phyloP scores from a whole-genome alignment of 23 tunicate species.

The Trididemnum clinides region DNA sequence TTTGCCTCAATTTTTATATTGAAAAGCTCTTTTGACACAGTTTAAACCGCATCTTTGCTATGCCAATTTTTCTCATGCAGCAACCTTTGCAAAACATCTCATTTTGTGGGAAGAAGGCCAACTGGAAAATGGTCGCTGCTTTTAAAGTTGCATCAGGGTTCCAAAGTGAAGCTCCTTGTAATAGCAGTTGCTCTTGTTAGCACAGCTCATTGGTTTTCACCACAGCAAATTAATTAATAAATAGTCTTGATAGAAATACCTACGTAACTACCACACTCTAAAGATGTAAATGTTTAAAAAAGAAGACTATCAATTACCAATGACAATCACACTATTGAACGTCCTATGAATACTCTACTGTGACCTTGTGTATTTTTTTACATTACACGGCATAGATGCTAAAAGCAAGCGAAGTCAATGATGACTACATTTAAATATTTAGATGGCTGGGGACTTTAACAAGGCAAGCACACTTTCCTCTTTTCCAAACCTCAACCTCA shows the following conservation, averaged over 20 bases:
- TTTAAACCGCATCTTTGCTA: not conserved
- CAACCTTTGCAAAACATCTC: constrained; percentile 31
- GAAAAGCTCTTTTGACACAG: constrained; percentile 11
- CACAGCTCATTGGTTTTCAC: not conserved
- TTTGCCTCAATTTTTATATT: constrained; percentile 1
- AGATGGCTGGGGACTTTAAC: too few species aligned
- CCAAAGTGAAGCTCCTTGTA: constrained; percentile 20
- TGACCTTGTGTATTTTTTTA: too few species aligned
- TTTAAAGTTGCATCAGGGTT: constrained; percentile 9
- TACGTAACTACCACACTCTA: not conserved
- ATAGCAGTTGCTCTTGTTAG: constrained; percentile 22
- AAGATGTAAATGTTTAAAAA: not conserved
- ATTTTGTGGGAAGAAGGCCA: constrained; percentile 30
- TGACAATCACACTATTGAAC: not conserved
- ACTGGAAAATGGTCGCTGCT: constrained; percentile 16
- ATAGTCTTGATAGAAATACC: too few species aligned
- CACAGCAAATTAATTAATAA: not conserved
- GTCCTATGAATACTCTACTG: too few species aligned
- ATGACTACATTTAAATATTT: too few species aligned
- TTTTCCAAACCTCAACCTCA: too few species aligned
- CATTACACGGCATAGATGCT: too few species aligned
- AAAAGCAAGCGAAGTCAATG: too few species aligned
- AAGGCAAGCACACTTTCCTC: too few species aligned
- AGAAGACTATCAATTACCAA: not conserved
- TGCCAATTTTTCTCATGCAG: constrained; percentile 1